These are phyloP conservation scores for Caiman crocodilus DNA, from an alignment of 2,797 vertebrate species.

Conservation along the genomic window DNA sequence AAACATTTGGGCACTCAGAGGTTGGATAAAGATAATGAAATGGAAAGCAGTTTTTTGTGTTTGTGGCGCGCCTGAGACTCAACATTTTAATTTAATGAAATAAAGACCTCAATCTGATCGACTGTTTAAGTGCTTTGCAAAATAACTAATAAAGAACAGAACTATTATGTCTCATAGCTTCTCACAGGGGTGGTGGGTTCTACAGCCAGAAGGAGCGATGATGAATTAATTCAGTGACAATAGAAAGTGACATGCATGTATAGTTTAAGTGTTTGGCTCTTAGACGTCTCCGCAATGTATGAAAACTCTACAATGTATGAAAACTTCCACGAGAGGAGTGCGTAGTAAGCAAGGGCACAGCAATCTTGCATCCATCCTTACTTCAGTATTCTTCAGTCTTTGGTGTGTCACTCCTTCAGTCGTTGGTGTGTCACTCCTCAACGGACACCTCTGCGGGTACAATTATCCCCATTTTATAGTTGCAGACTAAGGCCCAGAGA, in stretches of 20 bases:
- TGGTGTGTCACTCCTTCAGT: too few relatives aligned
- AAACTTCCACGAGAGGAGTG: not conserved
- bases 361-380: not conserved
- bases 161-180: not conserved
- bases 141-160: not conserved
- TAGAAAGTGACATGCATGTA: not conserved
- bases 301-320: not conserved
- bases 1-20: not conserved
- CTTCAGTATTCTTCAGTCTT: too few relatives aligned
- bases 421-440: too few relatives aligned
- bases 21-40: not conserved
- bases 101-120: not conserved
- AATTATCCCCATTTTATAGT: too few relatives aligned
- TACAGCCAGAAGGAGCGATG: not conserved
- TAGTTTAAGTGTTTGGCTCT: not conserved
- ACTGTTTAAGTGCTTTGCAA: not conserved
- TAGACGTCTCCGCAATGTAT: not conserved
- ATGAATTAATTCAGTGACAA: accelerated
- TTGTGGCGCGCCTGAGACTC: not conserved
- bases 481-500: too few relatives aligned
- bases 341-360: not conserved
- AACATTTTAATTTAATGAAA: not conserved
- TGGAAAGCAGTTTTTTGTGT: not conserved
- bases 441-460: too few relatives aligned
- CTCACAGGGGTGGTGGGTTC: not conserved